These are phyloP conservation scores for Eospalax fontanierii DNA, from an alignment of 2,797 vertebrate species.

Conservation along the genomic window DNA sequence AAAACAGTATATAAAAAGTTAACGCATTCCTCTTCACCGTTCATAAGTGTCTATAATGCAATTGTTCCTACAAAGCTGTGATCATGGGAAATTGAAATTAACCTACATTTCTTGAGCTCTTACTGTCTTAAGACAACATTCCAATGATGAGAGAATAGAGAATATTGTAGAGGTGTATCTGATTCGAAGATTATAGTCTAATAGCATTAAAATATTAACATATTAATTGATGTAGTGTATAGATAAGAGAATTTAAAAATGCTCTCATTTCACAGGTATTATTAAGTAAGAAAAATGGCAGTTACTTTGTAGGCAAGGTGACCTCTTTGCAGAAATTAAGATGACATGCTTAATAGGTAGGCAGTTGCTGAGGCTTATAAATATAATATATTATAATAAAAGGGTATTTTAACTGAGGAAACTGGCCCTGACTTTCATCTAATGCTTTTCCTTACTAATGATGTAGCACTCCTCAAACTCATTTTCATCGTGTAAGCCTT, in stretches of 20 bases:
- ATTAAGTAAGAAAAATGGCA: conserved; percentile 48
- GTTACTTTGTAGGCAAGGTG: conserved; percentile 7
- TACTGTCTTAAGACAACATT: background rate
- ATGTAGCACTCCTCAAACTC: conserved; percentile 31
- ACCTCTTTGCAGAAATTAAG: conserved; percentile 52
- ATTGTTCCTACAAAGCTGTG: background rate
- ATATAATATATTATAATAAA: conserved; percentile 49
- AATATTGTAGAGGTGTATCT: background rate
- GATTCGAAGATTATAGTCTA: background rate
- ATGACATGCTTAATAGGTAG: conserved; percentile 10
- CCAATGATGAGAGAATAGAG: background rate
- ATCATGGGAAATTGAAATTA: background rate
- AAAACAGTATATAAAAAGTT: background rate
- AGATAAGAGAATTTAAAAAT: background rate
- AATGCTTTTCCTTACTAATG: conserved; percentile 20
- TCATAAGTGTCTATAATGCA: background rate
- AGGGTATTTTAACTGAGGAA: conserved; percentile 15
- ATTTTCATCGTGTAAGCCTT: conserved; percentile 12
- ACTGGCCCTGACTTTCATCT: background rate
- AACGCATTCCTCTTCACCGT: background rate
- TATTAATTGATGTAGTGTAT: background rate
- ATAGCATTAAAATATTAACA: background rate
- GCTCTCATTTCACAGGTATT: background rate
- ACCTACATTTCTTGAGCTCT: background rate
- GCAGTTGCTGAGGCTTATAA: background rate